These are phyloP conservation scores for Enteromius mattozi DNA, from an alignment of 2,797 vertebrate species.

Conservation along the genomic window DNA sequence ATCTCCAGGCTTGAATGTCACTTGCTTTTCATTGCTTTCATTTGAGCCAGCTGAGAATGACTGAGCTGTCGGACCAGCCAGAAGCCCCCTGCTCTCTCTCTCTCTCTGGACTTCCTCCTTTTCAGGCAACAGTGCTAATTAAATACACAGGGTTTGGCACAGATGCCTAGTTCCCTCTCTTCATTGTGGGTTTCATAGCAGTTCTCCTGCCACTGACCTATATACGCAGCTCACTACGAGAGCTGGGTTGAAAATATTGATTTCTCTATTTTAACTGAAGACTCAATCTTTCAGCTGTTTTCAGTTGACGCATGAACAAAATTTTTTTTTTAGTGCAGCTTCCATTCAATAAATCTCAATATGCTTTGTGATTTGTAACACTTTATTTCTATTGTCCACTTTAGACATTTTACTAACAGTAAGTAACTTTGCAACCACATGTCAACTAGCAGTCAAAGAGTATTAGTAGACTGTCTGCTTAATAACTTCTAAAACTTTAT, in stretches of 20 bases:
- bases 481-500: too few species aligned
- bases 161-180: constrained; percentile 34
- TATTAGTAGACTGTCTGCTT: too few species aligned
- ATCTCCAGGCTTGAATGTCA: constrained; percentile 43
- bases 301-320: background rate
- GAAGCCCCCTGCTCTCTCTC: background rate
- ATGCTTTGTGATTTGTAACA: background rate
- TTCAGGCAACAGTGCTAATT: constrained; percentile 53
- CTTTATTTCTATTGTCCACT: too few species aligned
- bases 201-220: constrained; percentile 45
- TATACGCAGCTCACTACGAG: constrained; percentile 36
- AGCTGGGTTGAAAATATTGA: constrained; percentile 8
- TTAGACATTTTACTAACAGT: too few species aligned
- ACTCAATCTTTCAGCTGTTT: background rate
- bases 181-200: constrained; percentile 14
- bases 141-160: constrained; percentile 54
- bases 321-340: background rate
- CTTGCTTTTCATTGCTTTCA: constrained; percentile 25
- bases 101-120: constrained; percentile 40
- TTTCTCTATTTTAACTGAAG: background rate
- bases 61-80: constrained; percentile 31
- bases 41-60: constrained; percentile 46
- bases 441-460: too few species aligned
- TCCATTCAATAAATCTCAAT: background rate
- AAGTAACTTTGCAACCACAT: too few species aligned